Percentiles rank a stretch among this genome's conserved stretches.
Conservation (phyloP, 1,140 invertebrate species). For the Drosophila orosa region DNA sequence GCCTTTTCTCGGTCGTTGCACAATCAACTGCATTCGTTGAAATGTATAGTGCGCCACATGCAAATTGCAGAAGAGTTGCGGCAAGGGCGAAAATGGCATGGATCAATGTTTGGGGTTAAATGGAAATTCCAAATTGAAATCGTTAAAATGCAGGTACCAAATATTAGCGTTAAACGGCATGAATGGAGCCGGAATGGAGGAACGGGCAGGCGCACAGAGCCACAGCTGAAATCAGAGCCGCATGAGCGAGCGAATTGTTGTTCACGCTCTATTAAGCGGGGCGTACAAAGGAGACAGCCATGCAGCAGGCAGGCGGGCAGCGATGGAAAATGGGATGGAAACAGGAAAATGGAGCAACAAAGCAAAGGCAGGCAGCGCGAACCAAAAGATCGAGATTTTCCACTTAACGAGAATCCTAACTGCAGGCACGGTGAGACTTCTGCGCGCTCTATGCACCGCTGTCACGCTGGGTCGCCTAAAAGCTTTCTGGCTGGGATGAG, state of each 20-base stretch:
- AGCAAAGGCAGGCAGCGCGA: constrained; percentile 1
- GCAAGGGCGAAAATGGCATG: constrained; percentile 26
- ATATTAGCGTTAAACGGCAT: constrained; percentile 19
- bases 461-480: constrained; percentile 17
- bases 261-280: constrained; percentile 35
- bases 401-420: constrained; percentile 13
- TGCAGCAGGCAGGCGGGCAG: not conserved
- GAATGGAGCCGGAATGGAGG: constrained; percentile 10
- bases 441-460: constrained; percentile 11
- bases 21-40: constrained; percentile 69
- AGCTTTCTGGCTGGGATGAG: not conserved
- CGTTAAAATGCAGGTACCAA: constrained; percentile 40
- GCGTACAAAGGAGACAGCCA: not conserved
- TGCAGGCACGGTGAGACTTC: constrained; percentile 16
- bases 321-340: not conserved
- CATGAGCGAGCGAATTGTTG: constrained; percentile 28
- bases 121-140: constrained; percentile 56
- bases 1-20: constrained; percentile 42
- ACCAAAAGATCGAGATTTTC: constrained; percentile 15
- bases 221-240: constrained; percentile 22
- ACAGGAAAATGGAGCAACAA: constrained; percentile 9
- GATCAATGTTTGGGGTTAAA: constrained; percentile 47
- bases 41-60: constrained; percentile 61
- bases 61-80: constrained; percentile 37
- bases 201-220: constrained; percentile 4